Percentiles rank a stretch among this genome's conserved stretches.
phyloP scores from a whole-genome alignment of 2,797 vertebrate genomes.

The Geotrypetes seraphini region DNA sequence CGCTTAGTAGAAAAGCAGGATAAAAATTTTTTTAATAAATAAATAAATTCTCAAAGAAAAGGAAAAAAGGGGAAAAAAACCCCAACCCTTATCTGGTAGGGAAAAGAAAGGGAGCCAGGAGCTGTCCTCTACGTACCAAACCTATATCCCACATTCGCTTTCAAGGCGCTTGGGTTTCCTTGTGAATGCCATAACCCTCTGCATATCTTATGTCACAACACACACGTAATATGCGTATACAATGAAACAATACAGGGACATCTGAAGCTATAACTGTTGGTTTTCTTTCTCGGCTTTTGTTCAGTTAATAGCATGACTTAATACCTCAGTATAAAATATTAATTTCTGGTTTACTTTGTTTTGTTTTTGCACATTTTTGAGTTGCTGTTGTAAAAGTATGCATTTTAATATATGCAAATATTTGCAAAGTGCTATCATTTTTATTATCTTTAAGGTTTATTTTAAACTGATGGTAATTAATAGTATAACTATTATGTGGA shows the following conservation, averaged over 20 bases:
- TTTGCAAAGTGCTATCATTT: slow-evolving; percentile 14
- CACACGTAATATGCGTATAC: background rate
- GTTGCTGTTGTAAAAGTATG: slow-evolving; percentile 11
- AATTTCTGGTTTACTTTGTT: background rate
- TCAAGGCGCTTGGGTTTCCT: too few relatives aligned
- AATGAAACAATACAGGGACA: background rate
- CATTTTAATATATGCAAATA: slow-evolving; percentile 21
- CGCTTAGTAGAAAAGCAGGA: too few relatives aligned
- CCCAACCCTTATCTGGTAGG: background rate
- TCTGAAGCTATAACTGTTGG: background rate
- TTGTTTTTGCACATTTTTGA: slow-evolving; percentile 12
- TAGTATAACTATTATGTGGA: slow-evolving; percentile 11
- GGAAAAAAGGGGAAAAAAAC: too few relatives aligned
- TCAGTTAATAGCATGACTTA: background rate
- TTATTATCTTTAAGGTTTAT: slow-evolving; percentile 5
- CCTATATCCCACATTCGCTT: too few relatives aligned
- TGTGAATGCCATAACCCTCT: too few relatives aligned
- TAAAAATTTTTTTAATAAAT: too few relatives aligned
- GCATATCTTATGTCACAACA: too few relatives aligned
- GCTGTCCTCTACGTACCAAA: background rate
- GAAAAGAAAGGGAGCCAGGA: background rate
- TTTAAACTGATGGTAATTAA: slow-evolving; percentile 14
- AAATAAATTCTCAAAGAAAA: background rate
- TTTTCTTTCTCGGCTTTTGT: background rate
- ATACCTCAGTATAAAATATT: slow-evolving; percentile 4